Conservation (phyloP, 2,888 invertebrate species). For the Ornithoptera alexandrae region DNA sequence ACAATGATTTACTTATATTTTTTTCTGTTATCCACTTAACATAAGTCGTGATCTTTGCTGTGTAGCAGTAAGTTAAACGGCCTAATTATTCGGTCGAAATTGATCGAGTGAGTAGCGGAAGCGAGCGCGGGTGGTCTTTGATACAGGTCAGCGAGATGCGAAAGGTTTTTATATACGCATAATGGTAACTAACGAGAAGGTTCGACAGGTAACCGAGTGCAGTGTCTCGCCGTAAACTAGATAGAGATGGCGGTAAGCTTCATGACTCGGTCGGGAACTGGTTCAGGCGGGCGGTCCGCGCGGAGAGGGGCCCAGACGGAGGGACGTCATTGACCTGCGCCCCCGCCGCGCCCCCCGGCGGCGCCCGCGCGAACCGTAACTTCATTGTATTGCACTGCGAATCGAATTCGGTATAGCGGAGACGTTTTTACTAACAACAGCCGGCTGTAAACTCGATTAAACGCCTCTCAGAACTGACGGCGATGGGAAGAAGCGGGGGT, state of each 20-base stretch:
- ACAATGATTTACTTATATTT: constrained; percentile 6
- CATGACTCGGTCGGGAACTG: constrained; percentile 53
- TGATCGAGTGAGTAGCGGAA: background rate
- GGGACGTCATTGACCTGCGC: constrained; percentile 76
- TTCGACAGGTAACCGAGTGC: constrained; percentile 59
- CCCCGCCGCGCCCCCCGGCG: constrained; percentile 46
- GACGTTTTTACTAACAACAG: constrained; percentile 46
- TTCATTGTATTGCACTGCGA: constrained; percentile 69
- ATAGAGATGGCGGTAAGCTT: constrained; percentile 68
- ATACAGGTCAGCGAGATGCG: constrained; percentile 32
- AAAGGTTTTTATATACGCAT: constrained; percentile 39
- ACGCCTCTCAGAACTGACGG: constrained; percentile 32
- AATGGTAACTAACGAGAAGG: constrained; percentile 56
- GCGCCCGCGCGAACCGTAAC: constrained; percentile 68
- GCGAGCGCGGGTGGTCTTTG: constrained; percentile 31
- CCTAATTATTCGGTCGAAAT: constrained; percentile 3
- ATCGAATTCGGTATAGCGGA: constrained; percentile 64
- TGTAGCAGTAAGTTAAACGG: background rate
- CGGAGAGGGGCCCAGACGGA: constrained; percentile 62
- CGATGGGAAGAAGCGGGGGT: constrained; percentile 30
- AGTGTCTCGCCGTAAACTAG: constrained; percentile 59
- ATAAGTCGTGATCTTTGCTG: background rate
- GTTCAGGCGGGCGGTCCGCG: constrained; percentile 47
- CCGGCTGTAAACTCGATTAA: constrained; percentile 38
- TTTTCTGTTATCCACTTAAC: constrained; percentile 2